Evolutionary conservation across 2,113 vertebrate genomes (phyloP).

Genomic region (Microtus pennsylvanicus): DNA sequence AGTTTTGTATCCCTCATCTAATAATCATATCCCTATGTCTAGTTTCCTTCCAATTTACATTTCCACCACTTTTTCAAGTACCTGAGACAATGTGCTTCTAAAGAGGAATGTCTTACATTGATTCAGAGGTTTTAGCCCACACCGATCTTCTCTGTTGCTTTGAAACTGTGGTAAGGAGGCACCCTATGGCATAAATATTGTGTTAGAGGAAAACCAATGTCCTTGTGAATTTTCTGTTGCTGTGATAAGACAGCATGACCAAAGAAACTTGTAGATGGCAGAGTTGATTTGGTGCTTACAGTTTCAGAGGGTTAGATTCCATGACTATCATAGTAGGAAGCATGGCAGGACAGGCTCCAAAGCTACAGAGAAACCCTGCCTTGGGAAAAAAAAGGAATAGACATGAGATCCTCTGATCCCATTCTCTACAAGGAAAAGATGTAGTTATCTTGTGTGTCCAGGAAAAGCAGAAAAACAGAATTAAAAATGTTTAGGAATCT

Average conservation of each 20-base stretch:
- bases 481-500: not conserved
- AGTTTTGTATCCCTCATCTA: not conserved
- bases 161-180: not conserved
- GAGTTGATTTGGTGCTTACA: not conserved
- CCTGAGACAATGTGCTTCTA: not conserved
- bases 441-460: not conserved
- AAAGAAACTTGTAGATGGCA: not conserved
- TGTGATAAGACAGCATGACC: not conserved
- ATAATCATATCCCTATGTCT: not conserved
- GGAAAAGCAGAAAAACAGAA: not conserved
- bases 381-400: not conserved
- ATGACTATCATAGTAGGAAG: no score
- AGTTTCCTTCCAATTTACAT: not conserved
- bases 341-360: not conserved
- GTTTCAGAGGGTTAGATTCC: not conserved
- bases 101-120: not conserved
- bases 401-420: not conserved
- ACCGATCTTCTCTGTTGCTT: no score
- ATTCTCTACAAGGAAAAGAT: not conserved
- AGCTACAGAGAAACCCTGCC: no score
- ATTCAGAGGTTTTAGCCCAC: not conserved
- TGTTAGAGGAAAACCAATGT: not conserved
- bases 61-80: not conserved
- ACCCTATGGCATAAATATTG: no score
- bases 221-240: not conserved